Conservation (phyloP, 2,113 vertebrate species). For the Mohoua ochrocephala region DNA sequence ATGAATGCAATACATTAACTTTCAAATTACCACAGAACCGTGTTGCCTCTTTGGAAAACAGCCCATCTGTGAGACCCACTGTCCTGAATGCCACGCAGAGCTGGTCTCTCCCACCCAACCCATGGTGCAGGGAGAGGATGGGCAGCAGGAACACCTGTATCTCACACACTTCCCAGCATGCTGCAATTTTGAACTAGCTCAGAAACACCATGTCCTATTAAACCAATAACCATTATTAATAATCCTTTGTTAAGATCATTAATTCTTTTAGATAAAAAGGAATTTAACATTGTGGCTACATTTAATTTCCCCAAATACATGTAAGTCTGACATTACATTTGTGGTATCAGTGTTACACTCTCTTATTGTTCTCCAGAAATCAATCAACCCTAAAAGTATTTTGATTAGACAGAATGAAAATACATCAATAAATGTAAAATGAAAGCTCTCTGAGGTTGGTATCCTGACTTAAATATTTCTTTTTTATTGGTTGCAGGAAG, state of each 20-base stretch:
- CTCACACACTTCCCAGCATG: neutral
- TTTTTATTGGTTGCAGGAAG: neutral
- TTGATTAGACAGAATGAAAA: neutral
- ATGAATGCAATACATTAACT: neutral
- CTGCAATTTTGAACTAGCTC: neutral
- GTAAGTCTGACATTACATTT: neutral
- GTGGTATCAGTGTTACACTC: neutral
- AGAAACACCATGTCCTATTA: neutral
- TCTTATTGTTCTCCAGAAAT: neutral
- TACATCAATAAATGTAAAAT: neutral
- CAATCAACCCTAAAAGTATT: neutral
- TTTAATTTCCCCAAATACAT: neutral
- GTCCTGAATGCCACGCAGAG: neutral
- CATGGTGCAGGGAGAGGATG: neutral
- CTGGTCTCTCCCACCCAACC: neutral
- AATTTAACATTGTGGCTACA: neutral
- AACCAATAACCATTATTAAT: neutral
- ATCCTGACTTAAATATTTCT: neutral
- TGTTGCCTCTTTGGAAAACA: neutral
- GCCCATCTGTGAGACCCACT: rapidly evolving
- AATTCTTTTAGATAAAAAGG: neutral
- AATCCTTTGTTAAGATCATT: neutral
- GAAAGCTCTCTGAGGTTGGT: neutral
- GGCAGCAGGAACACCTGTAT: neutral
- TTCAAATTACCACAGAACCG: neutral